Evolutionary conservation across 2,888 invertebrate genomes (phyloP), one percentile per base, ranked within the genome.

Genomic region (Campoplex capitator): DNA sequence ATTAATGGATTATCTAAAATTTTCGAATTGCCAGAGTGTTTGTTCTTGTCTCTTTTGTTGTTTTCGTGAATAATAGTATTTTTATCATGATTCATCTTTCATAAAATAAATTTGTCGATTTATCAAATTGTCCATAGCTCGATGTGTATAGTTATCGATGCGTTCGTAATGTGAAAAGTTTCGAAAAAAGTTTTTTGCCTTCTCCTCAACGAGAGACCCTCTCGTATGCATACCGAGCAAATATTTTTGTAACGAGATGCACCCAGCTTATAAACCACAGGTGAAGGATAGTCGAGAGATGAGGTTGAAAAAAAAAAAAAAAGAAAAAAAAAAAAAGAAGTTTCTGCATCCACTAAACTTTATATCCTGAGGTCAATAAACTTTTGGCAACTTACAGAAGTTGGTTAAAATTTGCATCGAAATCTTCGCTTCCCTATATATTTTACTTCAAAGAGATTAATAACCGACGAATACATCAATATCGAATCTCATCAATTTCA

Each of bases 171-270:
- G 67, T 62, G 83, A 76, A 79, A 83, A 79, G 70, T 83, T 70
- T 76, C 38, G 38, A 84, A 84, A 84, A 54, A 84, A 68, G 38
- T 80, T 70, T 56, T 58, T 83, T 71, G 75, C 70, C 45, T 70
- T 71, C 58, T 23, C 28, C 32, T 51, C 79, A 42, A 71, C 48
- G 32, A 32, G 74, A n/a, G 32, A 51, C 38, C 8, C 45, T 76
- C 42, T 74, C 23, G 85, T 86, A 83, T 79, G 83, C 83, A 79
- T 86, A 78, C 74, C 75, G 70, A 75, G 78, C 68, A 70, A 86
- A 79, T 86, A 79, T 83, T 76, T 86, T 79, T 75, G 71, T 83
- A 86, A 83, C 83, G 79, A 83, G 83, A 79, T 70, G 79, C 85
- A 28, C 82, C 82, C 74, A 54, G 75, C 70, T 28, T 78, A 79